These are phyloP conservation scores for Eumeta japonica DNA, from an alignment of 1,140 invertebrate genomes.

Conservation along the genomic window DNA sequence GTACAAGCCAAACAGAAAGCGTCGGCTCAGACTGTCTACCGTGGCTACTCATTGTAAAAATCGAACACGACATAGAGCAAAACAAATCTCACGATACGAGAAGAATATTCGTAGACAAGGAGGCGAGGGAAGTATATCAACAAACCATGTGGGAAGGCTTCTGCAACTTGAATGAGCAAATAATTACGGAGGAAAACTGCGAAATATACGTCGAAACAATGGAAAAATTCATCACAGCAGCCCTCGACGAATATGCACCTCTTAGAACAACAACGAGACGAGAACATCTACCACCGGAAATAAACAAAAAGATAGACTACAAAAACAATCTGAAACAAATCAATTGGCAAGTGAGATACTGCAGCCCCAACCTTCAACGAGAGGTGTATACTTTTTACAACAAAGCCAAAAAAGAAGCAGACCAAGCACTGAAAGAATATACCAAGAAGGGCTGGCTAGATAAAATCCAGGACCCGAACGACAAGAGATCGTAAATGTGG, in stretches of 20 bases:
- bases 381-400: conserved; percentile 1
- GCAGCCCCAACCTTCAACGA: neutral
- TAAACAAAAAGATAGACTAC: conserved; percentile 3
- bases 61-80: neutral
- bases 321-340: neutral
- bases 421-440: neutral
- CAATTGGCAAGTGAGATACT: conserved; percentile 4
- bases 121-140: neutral
- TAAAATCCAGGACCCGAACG: conserved; percentile 1
- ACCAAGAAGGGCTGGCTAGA: conserved; percentile 3
- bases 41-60: conserved; percentile 4
- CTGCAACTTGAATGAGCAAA: neutral
- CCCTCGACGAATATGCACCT: too few relatives aligned
- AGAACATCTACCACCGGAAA: conserved; percentile 5
- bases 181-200: too few relatives aligned
- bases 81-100: neutral
- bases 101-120: neutral
- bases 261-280: too few relatives aligned
- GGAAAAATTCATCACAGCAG: conserved; percentile 4
- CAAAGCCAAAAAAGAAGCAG: neutral
- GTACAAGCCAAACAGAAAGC: conserved; percentile 1
- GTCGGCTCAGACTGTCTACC: conserved; percentile 6
- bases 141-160: neutral
- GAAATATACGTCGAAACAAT: too few relatives aligned
- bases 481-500: conserved; percentile 5